Percentiles rank a stretch among this genome's conserved stretches.
Conservation (phyloP, 2,113 vertebrate species). For the Shinisaurus crocodilurus region DNA sequence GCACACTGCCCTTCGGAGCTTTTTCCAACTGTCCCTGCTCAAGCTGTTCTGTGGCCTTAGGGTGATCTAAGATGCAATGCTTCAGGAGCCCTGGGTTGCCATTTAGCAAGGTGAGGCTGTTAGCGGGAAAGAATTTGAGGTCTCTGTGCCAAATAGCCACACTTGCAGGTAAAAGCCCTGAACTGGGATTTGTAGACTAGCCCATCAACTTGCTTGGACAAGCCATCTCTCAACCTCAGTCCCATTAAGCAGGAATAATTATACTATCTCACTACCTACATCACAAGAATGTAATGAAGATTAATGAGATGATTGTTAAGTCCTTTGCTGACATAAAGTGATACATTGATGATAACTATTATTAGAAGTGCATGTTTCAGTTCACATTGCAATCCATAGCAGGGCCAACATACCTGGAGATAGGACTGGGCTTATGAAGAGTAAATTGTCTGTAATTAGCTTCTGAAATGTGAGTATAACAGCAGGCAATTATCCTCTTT, state of each 20-base stretch:
- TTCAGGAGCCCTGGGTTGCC: neutral
- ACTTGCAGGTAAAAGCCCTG: neutral
- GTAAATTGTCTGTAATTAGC: constrained; percentile 51
- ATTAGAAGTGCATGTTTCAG: constrained; percentile 27
- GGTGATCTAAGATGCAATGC: neutral
- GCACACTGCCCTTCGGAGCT: neutral
- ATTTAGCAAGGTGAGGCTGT: neutral
- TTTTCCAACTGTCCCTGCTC: neutral
- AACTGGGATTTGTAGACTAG: neutral
- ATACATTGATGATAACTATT: constrained; percentile 41
- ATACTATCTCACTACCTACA: constrained; percentile 9
- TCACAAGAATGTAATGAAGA: constrained; percentile 34
- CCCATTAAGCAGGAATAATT: constrained; percentile 15
- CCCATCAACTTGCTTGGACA: neutral
- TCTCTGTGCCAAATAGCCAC: neutral
- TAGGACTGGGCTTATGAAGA: constrained; percentile 27
- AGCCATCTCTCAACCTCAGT: neutral
- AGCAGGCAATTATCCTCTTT: constrained; percentile 62
- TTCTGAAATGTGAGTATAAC: constrained; percentile 54
- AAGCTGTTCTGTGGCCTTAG: neutral
- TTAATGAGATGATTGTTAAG: constrained; percentile 39
- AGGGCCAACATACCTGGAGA: constrained; percentile 49
- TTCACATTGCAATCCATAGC: neutral
- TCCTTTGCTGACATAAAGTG: constrained; percentile 28
- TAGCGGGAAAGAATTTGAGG: neutral